Percentiles rank a stretch among this genome's conserved stretches.
These are phyloP conservation scores for Andrena minutula DNA, from an alignment of 2,888 invertebrate genomes.

Conservation along the genomic window DNA sequence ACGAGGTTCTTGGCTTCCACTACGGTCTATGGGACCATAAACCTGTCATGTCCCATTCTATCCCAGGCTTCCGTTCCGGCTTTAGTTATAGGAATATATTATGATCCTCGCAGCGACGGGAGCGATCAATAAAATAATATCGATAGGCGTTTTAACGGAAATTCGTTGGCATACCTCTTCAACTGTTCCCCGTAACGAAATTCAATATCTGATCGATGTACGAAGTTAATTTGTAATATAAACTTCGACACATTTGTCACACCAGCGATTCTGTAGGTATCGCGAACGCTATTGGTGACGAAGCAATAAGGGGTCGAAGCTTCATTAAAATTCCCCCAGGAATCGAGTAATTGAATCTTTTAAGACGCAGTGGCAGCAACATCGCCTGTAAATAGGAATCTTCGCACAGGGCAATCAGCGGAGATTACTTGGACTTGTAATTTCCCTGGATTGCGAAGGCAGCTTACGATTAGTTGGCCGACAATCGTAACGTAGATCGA, in stretches of 20 bases:
- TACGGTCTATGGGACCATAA: constrained; percentile 39
- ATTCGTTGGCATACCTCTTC: not conserved
- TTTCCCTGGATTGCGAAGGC: constrained; percentile 41
- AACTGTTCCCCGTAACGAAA: not conserved
- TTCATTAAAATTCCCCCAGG: constrained; percentile 2
- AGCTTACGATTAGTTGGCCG: constrained; percentile 57
- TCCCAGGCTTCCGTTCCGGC: constrained; percentile 7
- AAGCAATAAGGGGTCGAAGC: not conserved
- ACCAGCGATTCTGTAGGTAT: not conserved
- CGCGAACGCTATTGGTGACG: not conserved
- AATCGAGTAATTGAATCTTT: not conserved
- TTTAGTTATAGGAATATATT: constrained; percentile 29
- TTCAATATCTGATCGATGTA: not conserved
- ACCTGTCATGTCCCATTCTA: constrained; percentile 37
- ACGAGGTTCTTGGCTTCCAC: constrained; percentile 31
- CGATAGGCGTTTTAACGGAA: constrained; percentile 9
- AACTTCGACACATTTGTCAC: not conserved
- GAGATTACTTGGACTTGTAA: constrained; percentile 56
- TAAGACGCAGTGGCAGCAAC: not conserved
- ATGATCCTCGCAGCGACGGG: not conserved
- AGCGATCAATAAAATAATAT: constrained; percentile 26
- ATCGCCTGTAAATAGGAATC: constrained; percentile 35
- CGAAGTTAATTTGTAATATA: not conserved
- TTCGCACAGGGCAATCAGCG: constrained; percentile 48
- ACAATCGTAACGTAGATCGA: constrained; percentile 68